Base-by-base conservation (phyloP, 2,888 invertebrate species). In the Octonoba sinensis region DNA sequence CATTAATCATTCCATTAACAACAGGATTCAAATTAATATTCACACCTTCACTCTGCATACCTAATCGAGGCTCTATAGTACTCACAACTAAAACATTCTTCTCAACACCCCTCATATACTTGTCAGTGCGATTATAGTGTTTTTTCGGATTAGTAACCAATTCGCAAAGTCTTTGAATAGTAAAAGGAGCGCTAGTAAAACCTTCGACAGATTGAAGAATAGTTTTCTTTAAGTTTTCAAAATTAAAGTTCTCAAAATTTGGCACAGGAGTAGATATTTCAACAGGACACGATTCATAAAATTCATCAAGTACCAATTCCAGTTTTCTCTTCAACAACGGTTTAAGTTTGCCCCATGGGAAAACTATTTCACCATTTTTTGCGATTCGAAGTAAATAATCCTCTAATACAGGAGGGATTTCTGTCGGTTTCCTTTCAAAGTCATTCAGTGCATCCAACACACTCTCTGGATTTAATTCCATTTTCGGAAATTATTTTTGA, bases 41-140 rank as follows among this genome's bases (percentile, higher is more conserved):
- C 44, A 65, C 54, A 2, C 69, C 69, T 36, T 76, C 82, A 18
- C 24, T 44, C 46, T 67, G 76, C 11, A n/a, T 60, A 77, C 54
- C 62, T 16, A 36, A 22, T 15, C 72, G 72, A 1, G 84, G 84
- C 66, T 85, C 84, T n/a, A 85, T 71, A 22, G 84, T 84, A 22
- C 79, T 78, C 18, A 85, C 85, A 47, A 85, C 85, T 47, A 84
- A 70, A 60, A 85, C 69, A 57, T 84, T 89, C 89, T 99, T 99
- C 89, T 99, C 99, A 82, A 99, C 91, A 0, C 98, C 99, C 81
- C 98, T 91, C 93, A 99, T 95, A 88, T 95, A 99, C 89, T 99
- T 99, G 88, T 98, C 99, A 83, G 96, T 94, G 83, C 96, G 92
- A 87, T 95, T 95, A 89, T 99, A 99, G 88, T 99, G 97, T 88